These are phyloP conservation scores for Macrosteles quadrilineatus DNA, from an alignment of 1,140 invertebrate species.

Conservation along the genomic window DNA sequence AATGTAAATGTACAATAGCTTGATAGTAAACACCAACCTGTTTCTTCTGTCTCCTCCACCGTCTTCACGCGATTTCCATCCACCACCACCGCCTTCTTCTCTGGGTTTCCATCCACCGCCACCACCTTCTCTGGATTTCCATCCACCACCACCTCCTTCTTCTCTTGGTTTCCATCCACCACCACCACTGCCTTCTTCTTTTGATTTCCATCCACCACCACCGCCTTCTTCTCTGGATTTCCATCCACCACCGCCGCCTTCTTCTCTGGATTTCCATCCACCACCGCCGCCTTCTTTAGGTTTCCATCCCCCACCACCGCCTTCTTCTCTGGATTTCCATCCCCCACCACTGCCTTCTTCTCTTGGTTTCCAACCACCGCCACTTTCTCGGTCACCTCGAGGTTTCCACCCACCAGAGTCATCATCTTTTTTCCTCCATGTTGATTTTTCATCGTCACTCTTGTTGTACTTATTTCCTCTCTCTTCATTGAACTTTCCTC, in stretches of 20 bases:
- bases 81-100: background rate
- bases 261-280: background rate
- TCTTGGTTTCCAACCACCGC: conserved; percentile 1
- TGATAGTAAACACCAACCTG: too few relatives aligned
- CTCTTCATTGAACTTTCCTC: conserved; percentile 29
- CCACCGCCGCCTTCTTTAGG: conserved; percentile 17
- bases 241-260: conserved; percentile 2
- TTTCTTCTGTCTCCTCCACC: too few relatives aligned
- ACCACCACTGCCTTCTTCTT: background rate
- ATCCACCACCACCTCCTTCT: background rate
- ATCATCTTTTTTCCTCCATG: conserved; percentile 34
- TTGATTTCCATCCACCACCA: too few relatives aligned
- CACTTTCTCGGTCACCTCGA: conserved; percentile 14
- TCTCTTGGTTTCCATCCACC: background rate
- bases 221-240: background rate
- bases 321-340: background rate
- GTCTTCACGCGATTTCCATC: too few relatives aligned
- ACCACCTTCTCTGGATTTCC: conserved; percentile 1
- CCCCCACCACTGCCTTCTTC: background rate
- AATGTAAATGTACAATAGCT: too few relatives aligned
- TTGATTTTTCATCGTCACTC: conserved; percentile 37
- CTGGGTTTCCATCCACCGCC: background rate
- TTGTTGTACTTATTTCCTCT: conserved; percentile 27
- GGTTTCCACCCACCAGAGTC: conserved; percentile 29
- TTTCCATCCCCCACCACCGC: conserved; percentile 4